Evolutionary conservation across 2,888 invertebrate genomes (phyloP), one percentile per base, ranked within the genome.

Genomic region (Scaeva pyrastri): DNA sequence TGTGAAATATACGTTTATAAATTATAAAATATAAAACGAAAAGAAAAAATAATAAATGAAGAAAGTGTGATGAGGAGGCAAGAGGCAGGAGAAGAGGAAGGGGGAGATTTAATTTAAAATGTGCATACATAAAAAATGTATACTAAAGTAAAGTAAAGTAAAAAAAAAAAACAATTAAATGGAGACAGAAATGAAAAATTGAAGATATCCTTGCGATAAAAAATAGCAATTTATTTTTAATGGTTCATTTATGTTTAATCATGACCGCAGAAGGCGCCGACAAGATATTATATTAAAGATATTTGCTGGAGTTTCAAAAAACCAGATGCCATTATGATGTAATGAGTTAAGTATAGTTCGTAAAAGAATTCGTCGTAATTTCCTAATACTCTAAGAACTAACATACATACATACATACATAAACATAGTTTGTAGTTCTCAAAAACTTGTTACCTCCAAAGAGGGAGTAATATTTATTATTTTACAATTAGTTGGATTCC

Each of bases 31-130:
- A 56, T 56, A 56, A 56, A 56, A 56, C 11, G 56, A 36, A 31
- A 64, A 45, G 43, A 70, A 48, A 64, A 50, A 26, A 70, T 36
- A 48, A 21, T 64, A 71, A 19, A 43, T 16, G 19, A 76, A 12
- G n/a, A 41, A 19, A 55, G 56, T 11, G 39, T 45, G 52, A 48
- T 11, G 14, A 16, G 26, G 0, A 36, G n/a, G n/a, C n/a, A n/a
- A n/a, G n/a, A n/a, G n/a, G n/a, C n/a, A 21, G 12, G 52, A 26
- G 52, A 8, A 14, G 23, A 7, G 77, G 39, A 10, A 10, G 23
- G 39, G 48, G 77, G 71, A 62, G 43, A 76, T 68, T 78, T 62
- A 73, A 83, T 78, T 78, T 78, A 73, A 73, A 78, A 73, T 73
- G 52, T 78, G 68, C 78, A 72, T 55, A 71, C 74, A 84, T 79